A percentile compares a stretch with the other conserved stretches of the same genome.
Conservation (phyloP, 2,113 vertebrate species). For the Stercorarius parasiticus region DNA sequence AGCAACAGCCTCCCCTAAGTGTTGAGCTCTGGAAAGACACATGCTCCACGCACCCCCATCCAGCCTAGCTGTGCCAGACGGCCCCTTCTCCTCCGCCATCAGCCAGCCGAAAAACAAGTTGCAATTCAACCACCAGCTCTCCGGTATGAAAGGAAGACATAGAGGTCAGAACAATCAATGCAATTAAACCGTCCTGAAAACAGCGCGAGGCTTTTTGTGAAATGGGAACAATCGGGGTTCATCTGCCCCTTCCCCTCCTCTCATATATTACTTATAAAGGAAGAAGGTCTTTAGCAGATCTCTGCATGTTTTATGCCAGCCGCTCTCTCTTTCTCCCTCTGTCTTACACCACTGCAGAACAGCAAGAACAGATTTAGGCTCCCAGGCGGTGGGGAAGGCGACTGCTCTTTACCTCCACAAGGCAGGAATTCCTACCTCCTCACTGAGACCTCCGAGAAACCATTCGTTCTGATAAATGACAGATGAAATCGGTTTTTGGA, state of each 20-base stretch:
- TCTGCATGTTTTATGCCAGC: not conserved
- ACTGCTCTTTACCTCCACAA: slow-evolving; percentile 17
- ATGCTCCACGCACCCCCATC: not conserved
- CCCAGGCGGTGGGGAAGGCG: fast-evolving
- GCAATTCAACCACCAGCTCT: slow-evolving; percentile 35
- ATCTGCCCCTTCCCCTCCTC: not conserved
- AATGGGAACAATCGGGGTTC: not conserved
- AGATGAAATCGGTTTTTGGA: not conserved
- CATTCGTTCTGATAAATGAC: not conserved
- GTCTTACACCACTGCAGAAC: not conserved
- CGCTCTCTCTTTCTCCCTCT: not conserved
- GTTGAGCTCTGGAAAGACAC: slow-evolving; percentile 42
- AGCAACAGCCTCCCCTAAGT: slow-evolving; percentile 34
- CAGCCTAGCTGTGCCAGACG: slow-evolving; percentile 58
- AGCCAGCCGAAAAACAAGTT: not conserved
- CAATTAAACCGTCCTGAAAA: not conserved
- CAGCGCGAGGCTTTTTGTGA: not conserved
- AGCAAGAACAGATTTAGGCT: not conserved
- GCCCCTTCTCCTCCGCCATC: slow-evolving; percentile 15
- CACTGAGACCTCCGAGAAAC: not conserved
- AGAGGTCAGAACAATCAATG: not conserved
- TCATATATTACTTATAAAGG: not conserved
- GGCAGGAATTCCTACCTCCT: slow-evolving; percentile 1
- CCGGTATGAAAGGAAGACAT: not conserved
- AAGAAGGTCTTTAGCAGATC: not conserved